Conservation (phyloP, 2,797 vertebrate species). For the Threskiornis aethiopicus region DNA sequence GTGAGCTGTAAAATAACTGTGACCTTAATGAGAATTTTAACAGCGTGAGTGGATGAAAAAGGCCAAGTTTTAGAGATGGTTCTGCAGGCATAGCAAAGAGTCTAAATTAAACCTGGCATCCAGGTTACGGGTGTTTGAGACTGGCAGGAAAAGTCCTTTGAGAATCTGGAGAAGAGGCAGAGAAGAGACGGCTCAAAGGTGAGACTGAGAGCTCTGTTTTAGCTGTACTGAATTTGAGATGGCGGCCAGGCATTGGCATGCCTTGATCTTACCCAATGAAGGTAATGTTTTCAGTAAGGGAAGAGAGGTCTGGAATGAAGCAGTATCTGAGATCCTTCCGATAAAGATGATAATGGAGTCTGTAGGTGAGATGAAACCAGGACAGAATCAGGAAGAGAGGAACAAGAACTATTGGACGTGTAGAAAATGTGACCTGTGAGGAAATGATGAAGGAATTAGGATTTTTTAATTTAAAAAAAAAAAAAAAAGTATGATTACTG, state of each 20-base stretch:
- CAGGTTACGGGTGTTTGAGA: background rate
- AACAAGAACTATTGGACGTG: background rate
- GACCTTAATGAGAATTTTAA: conserved; percentile 22
- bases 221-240: background rate
- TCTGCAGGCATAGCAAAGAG: background rate
- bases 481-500: background rate
- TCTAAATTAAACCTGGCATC: background rate
- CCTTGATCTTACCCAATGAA: background rate
- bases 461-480: background rate
- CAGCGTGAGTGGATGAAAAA: background rate
- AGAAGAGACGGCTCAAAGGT: background rate
- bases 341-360: background rate
- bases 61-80: background rate
- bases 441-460: background rate
- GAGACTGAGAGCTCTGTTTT: background rate
- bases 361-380: background rate
- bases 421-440: background rate
- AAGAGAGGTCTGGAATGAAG: background rate
- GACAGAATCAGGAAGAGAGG: background rate
- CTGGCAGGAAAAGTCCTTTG: background rate
- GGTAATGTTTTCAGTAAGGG: background rate
- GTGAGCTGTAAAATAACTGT: background rate
- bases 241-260: background rate
- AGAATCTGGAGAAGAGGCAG: background rate
- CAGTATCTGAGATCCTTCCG: background rate